A percentile compares a stretch with the other conserved stretches of the same genome.
Conservation (phyloP, 2,113 vertebrate species). For the Neodontobutis hainanensis region DNA sequence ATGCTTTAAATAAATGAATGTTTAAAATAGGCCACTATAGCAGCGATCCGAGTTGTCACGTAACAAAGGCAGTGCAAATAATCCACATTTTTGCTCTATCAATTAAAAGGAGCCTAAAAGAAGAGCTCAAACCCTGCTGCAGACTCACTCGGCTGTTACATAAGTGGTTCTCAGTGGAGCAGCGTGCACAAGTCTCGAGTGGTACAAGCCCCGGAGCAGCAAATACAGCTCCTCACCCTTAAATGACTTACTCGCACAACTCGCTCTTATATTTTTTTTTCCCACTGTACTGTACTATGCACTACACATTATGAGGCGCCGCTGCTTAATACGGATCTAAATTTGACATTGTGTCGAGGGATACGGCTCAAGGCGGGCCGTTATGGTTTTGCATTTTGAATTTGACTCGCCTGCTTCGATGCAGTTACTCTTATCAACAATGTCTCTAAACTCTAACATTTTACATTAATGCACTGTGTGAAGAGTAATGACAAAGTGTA, state of each 20-base stretch:
- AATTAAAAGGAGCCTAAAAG: neutral
- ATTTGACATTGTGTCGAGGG: neutral
- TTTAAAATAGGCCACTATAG: neutral
- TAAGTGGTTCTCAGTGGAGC: conserved; percentile 2
- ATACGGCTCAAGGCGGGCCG: neutral
- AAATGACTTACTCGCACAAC: no score
- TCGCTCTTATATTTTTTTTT: neutral
- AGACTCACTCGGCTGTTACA: neutral
- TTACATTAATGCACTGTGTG: no score
- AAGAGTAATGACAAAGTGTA: no score
- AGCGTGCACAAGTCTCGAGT: neutral
- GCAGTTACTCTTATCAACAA: no score
- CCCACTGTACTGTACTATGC: neutral
- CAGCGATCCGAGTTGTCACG: neutral
- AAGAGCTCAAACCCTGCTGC: neutral
- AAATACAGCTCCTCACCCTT: neutral
- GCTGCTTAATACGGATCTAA: neutral
- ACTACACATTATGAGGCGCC: neutral
- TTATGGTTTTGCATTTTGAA: neutral
- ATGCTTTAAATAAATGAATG: no score
- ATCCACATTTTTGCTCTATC: neutral
- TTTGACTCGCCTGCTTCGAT: neutral
- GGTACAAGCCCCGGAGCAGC: neutral
- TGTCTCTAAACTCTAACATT: no score
- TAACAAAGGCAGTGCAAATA: neutral